Evolutionary conservation across 2,113 vertebrate genomes (phyloP).

Genomic region (Phoenicopterus ruber): DNA sequence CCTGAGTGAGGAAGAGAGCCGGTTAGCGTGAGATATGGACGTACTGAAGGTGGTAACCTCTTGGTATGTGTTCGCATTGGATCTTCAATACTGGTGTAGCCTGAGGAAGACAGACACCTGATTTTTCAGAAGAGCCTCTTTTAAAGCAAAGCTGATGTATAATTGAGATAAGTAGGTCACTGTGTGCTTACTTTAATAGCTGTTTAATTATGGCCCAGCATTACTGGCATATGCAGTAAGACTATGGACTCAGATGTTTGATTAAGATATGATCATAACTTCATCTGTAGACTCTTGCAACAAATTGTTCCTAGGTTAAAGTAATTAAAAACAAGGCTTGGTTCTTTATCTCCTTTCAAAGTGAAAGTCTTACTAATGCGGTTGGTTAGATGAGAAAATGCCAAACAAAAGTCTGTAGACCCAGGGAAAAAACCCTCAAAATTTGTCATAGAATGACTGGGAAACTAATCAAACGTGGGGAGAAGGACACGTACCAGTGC

Average conservation of each 20-base stretch:
- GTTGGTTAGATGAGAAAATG: neutral
- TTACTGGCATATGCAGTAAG: neutral
- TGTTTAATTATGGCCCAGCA: neutral
- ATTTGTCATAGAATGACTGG: neutral
- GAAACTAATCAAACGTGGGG: neutral
- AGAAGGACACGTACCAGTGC: neutral
- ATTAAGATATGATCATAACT: neutral
- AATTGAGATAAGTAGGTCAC: neutral
- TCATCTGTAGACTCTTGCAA: neutral
- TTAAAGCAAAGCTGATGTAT: neutral
- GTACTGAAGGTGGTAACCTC: neutral
- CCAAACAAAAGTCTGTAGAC: neutral
- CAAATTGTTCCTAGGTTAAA: neutral
- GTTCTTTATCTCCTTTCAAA: neutral
- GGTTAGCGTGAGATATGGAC: fast-evolving
- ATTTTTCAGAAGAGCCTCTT: neutral
- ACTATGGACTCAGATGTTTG: neutral
- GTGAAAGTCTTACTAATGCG: neutral
- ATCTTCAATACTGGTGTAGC: neutral
- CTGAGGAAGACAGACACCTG: neutral
- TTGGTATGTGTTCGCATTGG: neutral
- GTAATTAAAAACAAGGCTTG: neutral
- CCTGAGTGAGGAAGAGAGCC: neutral
- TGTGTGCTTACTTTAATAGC: neutral
- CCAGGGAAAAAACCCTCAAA: neutral